Conservation (phyloP, 2,888 invertebrate genomes). For the Keiferia lycopersicella region DNA sequence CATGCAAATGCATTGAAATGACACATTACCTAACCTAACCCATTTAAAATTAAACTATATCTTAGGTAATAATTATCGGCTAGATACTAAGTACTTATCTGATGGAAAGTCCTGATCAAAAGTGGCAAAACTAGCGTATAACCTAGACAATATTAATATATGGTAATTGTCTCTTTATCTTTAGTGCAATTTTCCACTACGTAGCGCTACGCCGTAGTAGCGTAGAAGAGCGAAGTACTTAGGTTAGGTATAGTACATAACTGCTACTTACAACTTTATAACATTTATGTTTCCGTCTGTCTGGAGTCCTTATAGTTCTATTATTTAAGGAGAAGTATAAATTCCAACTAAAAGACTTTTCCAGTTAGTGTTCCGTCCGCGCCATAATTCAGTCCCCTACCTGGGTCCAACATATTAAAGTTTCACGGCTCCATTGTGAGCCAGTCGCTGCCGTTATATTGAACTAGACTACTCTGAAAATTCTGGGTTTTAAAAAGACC, state of each 20-base stretch:
- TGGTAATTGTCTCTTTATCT: neutral
- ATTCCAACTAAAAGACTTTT: slow-evolving; percentile 37
- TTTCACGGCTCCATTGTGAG: slow-evolving; percentile 58
- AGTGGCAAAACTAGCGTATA: too few species aligned
- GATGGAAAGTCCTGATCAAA: too few species aligned
- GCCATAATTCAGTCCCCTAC: slow-evolving; percentile 39
- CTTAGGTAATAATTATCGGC: too few species aligned
- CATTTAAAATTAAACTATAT: too few species aligned
- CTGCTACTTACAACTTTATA: neutral
- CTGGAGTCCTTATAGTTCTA: slow-evolving; percentile 9
- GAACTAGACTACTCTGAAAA: slow-evolving; percentile 2
- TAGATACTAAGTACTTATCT: too few species aligned
- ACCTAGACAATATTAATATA: neutral
- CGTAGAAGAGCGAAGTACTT: neutral
- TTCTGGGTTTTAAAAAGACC: neutral
- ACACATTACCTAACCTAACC: too few species aligned
- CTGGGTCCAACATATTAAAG: slow-evolving; percentile 58
- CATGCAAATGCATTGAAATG: too few species aligned
- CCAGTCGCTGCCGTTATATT: slow-evolving; percentile 13
- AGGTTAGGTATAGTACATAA: neutral
- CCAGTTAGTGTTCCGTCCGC: slow-evolving; percentile 34
- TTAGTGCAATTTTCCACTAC: neutral
- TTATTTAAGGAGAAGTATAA: slow-evolving; percentile 25
- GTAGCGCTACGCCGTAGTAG: slow-evolving; percentile 1
- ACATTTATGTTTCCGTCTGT: neutral